phyloP scores from a whole-genome alignment of 2,888 invertebrate species.

The Limenitis camilla region DNA sequence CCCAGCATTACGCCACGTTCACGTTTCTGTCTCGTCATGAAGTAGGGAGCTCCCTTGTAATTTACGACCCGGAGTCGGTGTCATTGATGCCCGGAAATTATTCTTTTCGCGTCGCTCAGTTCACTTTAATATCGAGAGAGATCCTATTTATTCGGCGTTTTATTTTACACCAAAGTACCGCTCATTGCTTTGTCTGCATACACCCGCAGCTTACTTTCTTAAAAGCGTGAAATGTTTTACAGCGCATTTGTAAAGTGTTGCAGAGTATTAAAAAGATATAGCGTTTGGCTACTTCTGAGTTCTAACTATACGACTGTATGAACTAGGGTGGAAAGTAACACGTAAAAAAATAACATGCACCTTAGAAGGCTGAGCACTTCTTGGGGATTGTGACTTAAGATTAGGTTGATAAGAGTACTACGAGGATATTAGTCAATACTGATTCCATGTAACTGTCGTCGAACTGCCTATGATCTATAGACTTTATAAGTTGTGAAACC shows the following conservation, averaged over 20 bases:
- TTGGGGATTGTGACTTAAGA: too few species aligned
- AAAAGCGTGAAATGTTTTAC: conserved; percentile 4
- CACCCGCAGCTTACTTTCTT: conserved; percentile 1
- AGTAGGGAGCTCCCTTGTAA: conserved; percentile 32
- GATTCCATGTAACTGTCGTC: too few species aligned
- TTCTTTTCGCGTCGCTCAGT: conserved; percentile 38
- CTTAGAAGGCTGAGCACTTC: too few species aligned
- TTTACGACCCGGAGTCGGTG: conserved; percentile 34
- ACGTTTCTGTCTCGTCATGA: conserved; percentile 25
- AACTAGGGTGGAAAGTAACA: too few species aligned
- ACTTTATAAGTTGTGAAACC: too few species aligned
- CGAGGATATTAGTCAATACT: too few species aligned
- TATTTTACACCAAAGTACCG: conserved; percentile 4
- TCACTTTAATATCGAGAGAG: conserved; percentile 39
- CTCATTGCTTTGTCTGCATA: conserved; percentile 5
- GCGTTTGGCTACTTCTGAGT: background rate
- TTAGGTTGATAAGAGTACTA: too few species aligned
- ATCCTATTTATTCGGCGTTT: conserved; percentile 22
- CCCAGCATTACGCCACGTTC: conserved; percentile 31
- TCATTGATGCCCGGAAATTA: conserved; percentile 50
- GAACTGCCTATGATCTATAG: too few species aligned
- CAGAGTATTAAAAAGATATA: conserved; percentile 1
- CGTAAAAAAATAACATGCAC: too few species aligned
- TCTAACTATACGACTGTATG: background rate
- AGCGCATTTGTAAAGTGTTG: conserved; percentile 3